Percentiles rank a stretch among this genome's conserved stretches.
Conservation (phyloP, 2,797 vertebrate species). For the Cyclopterus lumpus region DNA sequence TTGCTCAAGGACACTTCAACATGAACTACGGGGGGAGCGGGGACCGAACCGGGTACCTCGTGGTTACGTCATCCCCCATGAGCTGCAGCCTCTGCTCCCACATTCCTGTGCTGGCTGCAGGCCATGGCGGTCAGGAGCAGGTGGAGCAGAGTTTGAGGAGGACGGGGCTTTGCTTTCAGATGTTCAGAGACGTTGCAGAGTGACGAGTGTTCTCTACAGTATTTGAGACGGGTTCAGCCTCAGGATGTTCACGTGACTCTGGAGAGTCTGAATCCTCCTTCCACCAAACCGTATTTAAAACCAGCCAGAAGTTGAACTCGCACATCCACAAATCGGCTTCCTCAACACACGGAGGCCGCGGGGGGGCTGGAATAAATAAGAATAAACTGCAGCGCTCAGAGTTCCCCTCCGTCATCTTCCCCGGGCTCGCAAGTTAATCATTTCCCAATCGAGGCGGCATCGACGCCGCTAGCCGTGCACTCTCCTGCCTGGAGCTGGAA, state of each 20-base stretch:
- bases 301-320: conserved; percentile 55
- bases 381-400: conserved; percentile 50
- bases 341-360: conserved; percentile 66
- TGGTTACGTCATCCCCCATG: too few species aligned
- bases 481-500: conserved; percentile 67
- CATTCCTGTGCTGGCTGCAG: conserved; percentile 32
- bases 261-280: conserved; percentile 47
- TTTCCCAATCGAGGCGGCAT: conserved; percentile 45
- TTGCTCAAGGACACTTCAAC: too few species aligned
- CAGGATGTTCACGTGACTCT: conserved; percentile 50
- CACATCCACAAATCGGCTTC: conserved; percentile 60
- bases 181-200: conserved; percentile 53
- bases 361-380: conserved; percentile 64
- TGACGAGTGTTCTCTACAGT: conserved; percentile 50
- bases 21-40: too few species aligned
- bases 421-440: conserved; percentile 63
- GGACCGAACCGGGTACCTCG: too few species aligned
- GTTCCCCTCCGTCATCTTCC: conserved; percentile 55
- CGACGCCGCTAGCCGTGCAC: conserved; percentile 54
- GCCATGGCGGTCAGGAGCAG: conserved; percentile 36
- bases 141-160: conserved; percentile 35
- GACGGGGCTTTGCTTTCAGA: conserved; percentile 45
- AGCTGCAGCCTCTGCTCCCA: conserved; percentile 11
- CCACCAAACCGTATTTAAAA: conserved; percentile 53
- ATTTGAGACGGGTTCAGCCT: conserved; percentile 60